Evolutionary conservation across 2,888 invertebrate species (phyloP).

Genomic region (Molorchus minor): DNA sequence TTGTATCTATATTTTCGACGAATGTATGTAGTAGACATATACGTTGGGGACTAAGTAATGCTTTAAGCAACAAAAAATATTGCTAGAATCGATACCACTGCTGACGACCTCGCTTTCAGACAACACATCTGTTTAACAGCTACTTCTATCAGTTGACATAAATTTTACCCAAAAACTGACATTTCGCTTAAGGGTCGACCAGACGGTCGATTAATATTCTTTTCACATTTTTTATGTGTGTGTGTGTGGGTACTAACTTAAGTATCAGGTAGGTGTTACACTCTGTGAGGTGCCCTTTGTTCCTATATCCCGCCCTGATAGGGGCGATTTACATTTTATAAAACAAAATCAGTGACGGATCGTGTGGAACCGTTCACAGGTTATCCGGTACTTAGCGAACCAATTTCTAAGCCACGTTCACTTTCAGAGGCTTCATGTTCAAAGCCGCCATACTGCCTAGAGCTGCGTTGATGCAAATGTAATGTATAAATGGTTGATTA

Average conservation of each 20-base stretch:
- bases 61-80: too few species aligned
- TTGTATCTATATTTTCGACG: too few species aligned
- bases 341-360: constrained; percentile 14
- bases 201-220: neutral
- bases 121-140: constrained; percentile 11
- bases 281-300: constrained; percentile 12
- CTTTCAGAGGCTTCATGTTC: too few species aligned
- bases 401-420: too few species aligned
- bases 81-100: neutral
- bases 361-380: too few species aligned
- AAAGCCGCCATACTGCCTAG: too few species aligned
- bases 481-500: too few species aligned
- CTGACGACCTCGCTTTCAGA: constrained; percentile 7
- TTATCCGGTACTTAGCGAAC: too few species aligned
- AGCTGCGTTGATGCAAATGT: too few species aligned
- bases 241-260: constrained; percentile 12
- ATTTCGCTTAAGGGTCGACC: neutral
- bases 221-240: constrained; percentile 6
- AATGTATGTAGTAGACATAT: too few species aligned
- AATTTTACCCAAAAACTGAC: neutral
- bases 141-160: neutral
- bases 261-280: neutral
- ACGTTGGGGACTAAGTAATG: too few species aligned
- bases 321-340: constrained; percentile 19
- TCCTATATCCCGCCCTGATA: constrained; percentile 10